Evolutionary conservation across 2,888 invertebrate genomes (phyloP).

Genomic region (Lapara coniferarum): DNA sequence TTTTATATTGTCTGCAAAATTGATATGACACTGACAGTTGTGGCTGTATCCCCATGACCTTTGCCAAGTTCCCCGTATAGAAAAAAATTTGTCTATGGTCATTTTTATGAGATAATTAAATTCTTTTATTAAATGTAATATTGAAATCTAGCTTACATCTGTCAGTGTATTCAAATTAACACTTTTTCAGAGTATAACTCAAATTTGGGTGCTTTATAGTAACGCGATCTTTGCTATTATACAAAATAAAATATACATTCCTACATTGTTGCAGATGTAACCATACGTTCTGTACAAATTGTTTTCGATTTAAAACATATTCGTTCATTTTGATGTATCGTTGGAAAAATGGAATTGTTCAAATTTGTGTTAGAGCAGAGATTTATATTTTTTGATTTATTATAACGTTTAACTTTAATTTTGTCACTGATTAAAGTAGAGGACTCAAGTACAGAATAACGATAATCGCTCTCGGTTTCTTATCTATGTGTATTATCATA

Average conservation of each 20-base stretch:
- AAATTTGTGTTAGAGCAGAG: conserved; percentile 73
- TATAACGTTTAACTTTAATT: conserved; percentile 68
- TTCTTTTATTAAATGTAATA: conserved; percentile 19
- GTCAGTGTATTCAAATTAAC: conserved; percentile 42
- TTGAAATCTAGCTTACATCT: conserved; percentile 34
- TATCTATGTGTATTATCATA: conserved; percentile 19
- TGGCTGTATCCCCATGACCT: conserved; percentile 38
- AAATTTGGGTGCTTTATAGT: conserved; percentile 65
- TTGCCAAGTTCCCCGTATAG: conserved; percentile 29
- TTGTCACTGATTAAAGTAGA: conserved; percentile 55
- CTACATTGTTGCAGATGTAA: conserved; percentile 58
- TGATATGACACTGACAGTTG: conserved; percentile 50
- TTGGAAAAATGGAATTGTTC: conserved; percentile 70
- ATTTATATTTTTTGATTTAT: conserved; percentile 80
- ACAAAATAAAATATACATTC: conserved; percentile 66
- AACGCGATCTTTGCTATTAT: conserved; percentile 52
- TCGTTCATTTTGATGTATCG: conserved; percentile 28
- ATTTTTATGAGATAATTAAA: conserved; percentile 16
- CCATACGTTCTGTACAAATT: conserved; percentile 55
- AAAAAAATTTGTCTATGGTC: conserved; percentile 37
- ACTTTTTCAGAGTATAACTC: conserved; percentile 24
- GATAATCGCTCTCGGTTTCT: conserved; percentile 23
- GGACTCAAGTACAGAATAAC: conserved; percentile 64
- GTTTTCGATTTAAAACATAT: conserved; percentile 34
- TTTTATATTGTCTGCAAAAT: conserved; percentile 48